Evolutionary conservation across 2,797 vertebrate species (phyloP), one percentile per base, ranked within the genome.

Genomic region (Protosalanx chinensis): DNA sequence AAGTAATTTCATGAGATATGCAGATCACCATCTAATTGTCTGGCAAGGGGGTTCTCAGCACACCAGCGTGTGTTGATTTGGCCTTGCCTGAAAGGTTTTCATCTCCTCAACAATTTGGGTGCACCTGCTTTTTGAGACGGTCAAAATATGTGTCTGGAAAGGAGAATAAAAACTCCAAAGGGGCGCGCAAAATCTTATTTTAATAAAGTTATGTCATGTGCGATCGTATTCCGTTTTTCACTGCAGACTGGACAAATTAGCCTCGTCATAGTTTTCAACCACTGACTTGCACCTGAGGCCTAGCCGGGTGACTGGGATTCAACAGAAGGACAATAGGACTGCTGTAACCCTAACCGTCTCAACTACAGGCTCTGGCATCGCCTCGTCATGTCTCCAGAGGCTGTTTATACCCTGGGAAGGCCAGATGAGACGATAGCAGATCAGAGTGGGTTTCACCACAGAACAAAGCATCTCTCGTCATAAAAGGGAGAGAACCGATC

Each of bases 401-500:
- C 65, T 67, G 64, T 72, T 83, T 74, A 74, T 69, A 77, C 76
- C 78, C 76, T 37, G 65, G 82, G 81, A 80, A 75, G 77, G 69
- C 74, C 18, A 82, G 79, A 87, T 74, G 84, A 83, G 84, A 80
- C 49, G 62, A 86, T 70, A 84, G 75, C 81, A 81, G 80, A 84
- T 77, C 76, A 68, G 73, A 82, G 76, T n/a, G n/a, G 71, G 53
- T 77, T 79, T 81, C 72, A 84, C 46, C 59, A 65, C 75, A 78
- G 80, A 85, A 83, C 84, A 84, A 83, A 88, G 77, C 67, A 71
- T 60, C 79, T 87, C 72, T 79, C 68, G 73, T 75, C 81, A 85
- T 83, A 84, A 79, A 78, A 27, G 23, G 81, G 79, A 73, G 30
- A 59, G 23, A 67, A 70, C 79, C 74, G 70, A 73, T 76, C 75